Evolutionary conservation across 2,888 invertebrate species (phyloP), one percentile per base, ranked within the genome.

Genomic region (Rhabditoides inermis): DNA sequence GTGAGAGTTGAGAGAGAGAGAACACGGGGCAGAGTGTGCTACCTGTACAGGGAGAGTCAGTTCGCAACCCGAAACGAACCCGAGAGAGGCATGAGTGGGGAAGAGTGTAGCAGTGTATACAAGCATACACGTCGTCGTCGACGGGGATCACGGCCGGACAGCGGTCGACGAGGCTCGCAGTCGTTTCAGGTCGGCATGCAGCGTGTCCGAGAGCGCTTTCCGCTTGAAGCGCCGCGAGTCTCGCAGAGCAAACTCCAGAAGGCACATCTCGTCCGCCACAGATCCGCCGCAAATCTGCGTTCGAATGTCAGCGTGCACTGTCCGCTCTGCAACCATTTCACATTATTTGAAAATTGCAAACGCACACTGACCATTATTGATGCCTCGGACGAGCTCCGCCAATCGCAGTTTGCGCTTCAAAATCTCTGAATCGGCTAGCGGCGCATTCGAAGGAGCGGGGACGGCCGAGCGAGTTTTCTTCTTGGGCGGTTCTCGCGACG

Each of bases 221-320:
- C 53, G 42, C 37, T 53, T 53, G 35, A 41, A 49, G 2, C 48
- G 41, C 6, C 12, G 36, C 12, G 42, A 32, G n/a, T 48, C 36
- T 6, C 44, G 42, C 12, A 41, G 27, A 25, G 32, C 25, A 42
- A 42, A 36, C 36, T 53, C 37, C n/a, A 48, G 10, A 12, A 53
- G 18, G 18, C 37, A 42, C 4, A 48, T 12, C 7, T 26, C 15
- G 26, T 53, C 53, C 15, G 15, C 20, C 3, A 35, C 3, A 15
- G 48, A 42, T 7, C 32, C 27, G 27, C 49, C 42, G 23, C 3
- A n/a, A 3, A 28, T 25, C 6, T 23, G n/a, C 27, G 42, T 41
- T 26, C n/a, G 46, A 6, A 53, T 26, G 3, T 53, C 27, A 15
- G 20, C 15, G 2, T 49, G n/a, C 10, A 41, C n/a, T 2, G 27